Base-by-base conservation (phyloP, 2,888 invertebrate genomes). In the Oligia fasciuncula region DNA sequence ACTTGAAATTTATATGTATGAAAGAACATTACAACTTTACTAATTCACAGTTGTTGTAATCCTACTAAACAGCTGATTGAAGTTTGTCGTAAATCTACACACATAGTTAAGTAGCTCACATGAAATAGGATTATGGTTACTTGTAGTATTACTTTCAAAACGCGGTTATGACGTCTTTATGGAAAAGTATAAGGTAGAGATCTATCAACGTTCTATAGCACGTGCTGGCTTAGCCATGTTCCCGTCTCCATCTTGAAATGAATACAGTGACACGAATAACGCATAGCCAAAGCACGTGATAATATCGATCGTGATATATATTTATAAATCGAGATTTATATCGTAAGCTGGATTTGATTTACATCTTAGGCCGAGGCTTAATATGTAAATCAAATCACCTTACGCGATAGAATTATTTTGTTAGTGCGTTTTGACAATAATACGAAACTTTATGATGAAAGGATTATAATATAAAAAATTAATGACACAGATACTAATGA, bases 91-190 rank as follows among this genome's bases (percentile, higher is more conserved):
- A 62, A 69, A 43, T 79, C 83, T 80, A 80, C 78, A 71, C 70
- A 86, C 68, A 66, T 29, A 65, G 5, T 63, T 51, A 66, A 49
- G 40, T 75, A 72, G 67, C 60, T 73, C 40, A 87, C 70, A 71
- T 70, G 13, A 77, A 83, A 65, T 29, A 57, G 1, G 23, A 40
- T 72, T 68, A 75, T 68, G 19, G n/a, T 63, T 46, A 23, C 29
- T 49, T 65, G 65, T 70, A 23, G 40, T 69, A 63, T 73, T 76
- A 84, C 35, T 76, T 29, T 54, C 84, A 72, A 81, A 81, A 84
- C 54, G 78, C n/a, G n/a, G 9, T 17, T 4, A 23, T 5, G 14
- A 23, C 35, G 9, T 35, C 6, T 74, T 9, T 9, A 46, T 35
- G 4, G 14, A n/a, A 49, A 73, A 71, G 14, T 46, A 2, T 23